A percentile compares a stretch with the other conserved stretches of the same genome.
Evolutionary conservation across 1,140 invertebrate species (phyloP).

Genomic region (Hycleus cichorii): DNA sequence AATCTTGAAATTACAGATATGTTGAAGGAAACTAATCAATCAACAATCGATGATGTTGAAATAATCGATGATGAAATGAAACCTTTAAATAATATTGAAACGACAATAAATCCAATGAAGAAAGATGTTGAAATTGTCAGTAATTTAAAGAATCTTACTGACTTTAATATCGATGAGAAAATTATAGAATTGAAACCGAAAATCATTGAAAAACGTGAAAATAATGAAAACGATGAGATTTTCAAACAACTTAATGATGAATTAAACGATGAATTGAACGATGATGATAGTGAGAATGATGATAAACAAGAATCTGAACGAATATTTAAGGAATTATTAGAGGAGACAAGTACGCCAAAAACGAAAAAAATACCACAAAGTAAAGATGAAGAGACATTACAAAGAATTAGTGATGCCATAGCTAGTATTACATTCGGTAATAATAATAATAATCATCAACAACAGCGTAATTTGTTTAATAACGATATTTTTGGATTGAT

Average conservation of each 20-base stretch:
- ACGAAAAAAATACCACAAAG: slow-evolving; percentile 1
- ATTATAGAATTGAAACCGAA: background rate
- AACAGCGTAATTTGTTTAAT: slow-evolving; percentile 14
- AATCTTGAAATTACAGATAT: slow-evolving; percentile 22
- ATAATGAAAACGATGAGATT: slow-evolving; percentile 19
- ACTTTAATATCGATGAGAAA: slow-evolving; percentile 18
- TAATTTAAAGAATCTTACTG: background rate
- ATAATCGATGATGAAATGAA: slow-evolving; percentile 9
- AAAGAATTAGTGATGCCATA: slow-evolving; percentile 26
- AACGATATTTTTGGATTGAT: slow-evolving; percentile 23
- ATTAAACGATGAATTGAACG: slow-evolving; percentile 25
- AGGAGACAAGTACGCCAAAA: slow-evolving; percentile 29
- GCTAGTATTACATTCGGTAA: slow-evolving; percentile 23
- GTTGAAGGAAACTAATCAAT: slow-evolving; percentile 8
- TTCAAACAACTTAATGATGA: slow-evolving; percentile 30
- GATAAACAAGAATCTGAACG: slow-evolving; percentile 26
- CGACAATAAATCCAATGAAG: background rate
- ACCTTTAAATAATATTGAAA: background rate
- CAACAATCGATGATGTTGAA: slow-evolving; percentile 3
- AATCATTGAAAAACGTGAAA: slow-evolving; percentile 20
- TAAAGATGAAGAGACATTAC: slow-evolving; percentile 17
- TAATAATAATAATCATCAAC: slow-evolving; percentile 8
- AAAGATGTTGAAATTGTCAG: slow-evolving; percentile 22
- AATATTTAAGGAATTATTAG: slow-evolving; percentile 35
- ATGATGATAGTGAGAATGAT: slow-evolving; percentile 17